Base-by-base conservation (phyloP, 92 coral and sea anemone species). In the Zoanthus solanderi region DNA sequence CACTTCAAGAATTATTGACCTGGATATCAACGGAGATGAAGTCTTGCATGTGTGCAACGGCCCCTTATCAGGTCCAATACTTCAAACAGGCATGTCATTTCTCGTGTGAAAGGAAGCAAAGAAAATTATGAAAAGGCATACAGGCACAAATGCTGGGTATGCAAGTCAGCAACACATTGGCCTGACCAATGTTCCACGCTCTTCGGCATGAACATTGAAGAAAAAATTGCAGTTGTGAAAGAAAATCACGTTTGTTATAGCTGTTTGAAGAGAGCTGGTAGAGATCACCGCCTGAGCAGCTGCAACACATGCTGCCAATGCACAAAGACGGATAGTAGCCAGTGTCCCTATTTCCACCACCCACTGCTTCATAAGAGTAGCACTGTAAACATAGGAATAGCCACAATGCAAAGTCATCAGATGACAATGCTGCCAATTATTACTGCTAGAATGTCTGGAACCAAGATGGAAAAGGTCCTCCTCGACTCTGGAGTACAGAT, bases 401-500 rank as follows among this genome's bases (percentile, higher is more conserved):
- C 94, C 3, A 56, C 83, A 7, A 17, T 61, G 30, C 68, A 68
- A 9, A 65, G 57, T 71, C 60, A 61, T 53, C 28, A 78, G 23
- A 23, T 60, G 42, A 75, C 83, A 3, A 57, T 91, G 16, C 89
- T 87, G 10, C 91, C 89, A 42, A 74, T 91, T 7, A 65, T 84
- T 2, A 18, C 88, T 14, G 92, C 88, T 16, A 69, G 1, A 14
- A 73, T 85, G 9, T 18, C 53, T 11, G 81, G 90, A 0, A 50
- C 17, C 15, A 79, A 88, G 72, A 44, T 6, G 1, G 94, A 86
- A 53, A 88, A 88, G 12, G 45, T 92, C 4, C 78, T 89, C 7
- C 83, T 72, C 47, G 88, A 88, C 31, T 76, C 89, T 13, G 91
- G 94, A 45, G 91, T 85, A n/a, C 93, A 87, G 56, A 31, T 87